These are phyloP conservation scores for Phalacrocorax pelagicus DNA, from an alignment of 2,113 vertebrate species.

Conservation along the genomic window DNA sequence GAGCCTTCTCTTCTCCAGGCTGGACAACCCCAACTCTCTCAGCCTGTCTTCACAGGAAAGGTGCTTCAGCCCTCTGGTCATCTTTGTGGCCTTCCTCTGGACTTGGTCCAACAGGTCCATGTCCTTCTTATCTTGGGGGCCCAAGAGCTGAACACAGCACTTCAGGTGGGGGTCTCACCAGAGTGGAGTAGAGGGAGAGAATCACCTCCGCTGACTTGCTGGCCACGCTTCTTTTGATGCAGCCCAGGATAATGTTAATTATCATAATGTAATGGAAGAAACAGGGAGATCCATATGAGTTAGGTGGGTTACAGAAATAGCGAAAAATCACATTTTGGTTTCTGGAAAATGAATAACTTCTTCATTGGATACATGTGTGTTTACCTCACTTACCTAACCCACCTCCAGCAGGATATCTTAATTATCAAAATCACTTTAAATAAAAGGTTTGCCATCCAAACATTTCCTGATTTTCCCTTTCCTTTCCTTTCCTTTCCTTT, in stretches of 20 bases:
- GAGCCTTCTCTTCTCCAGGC: neutral
- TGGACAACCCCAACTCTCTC: too few species aligned
- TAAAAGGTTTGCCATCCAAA: neutral
- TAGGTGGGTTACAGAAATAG: neutral
- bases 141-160: neutral
- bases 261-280: neutral
- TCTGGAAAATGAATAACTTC: neutral
- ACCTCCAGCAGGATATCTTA: neutral
- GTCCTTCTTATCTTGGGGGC: neutral
- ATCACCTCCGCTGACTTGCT: neutral
- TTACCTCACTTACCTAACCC: neutral
- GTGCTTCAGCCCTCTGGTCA: neutral
- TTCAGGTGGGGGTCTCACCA: neutral
- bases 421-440: neutral
- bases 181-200: neutral
- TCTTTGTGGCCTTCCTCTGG: neutral
- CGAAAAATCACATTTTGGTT: neutral
- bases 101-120: neutral
- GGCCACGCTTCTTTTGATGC: neutral
- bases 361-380: neutral
- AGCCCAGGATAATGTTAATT: neutral
- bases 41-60: neutral
- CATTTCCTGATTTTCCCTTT: neutral
- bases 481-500: too few species aligned
- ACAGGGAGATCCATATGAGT: neutral